These are phyloP conservation scores for Ormia ochracea DNA, from an alignment of 2,888 invertebrate genomes.

Conservation along the genomic window DNA sequence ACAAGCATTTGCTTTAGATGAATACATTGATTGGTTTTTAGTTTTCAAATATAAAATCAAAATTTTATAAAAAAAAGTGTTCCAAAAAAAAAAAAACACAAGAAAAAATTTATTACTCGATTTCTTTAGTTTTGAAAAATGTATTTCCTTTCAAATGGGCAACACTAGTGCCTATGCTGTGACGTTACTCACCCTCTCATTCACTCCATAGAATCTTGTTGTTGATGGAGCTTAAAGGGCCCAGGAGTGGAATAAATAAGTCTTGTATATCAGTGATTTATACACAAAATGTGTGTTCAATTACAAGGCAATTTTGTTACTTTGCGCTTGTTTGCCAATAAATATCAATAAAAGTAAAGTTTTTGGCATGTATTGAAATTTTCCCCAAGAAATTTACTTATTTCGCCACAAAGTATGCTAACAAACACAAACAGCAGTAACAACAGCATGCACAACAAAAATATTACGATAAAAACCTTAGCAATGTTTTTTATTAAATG, in stretches of 20 bases:
- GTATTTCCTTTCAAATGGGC: no score
- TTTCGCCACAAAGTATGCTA: neutral
- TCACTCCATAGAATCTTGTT: neutral
- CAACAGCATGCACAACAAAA: neutral
- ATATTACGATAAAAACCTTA: neutral
- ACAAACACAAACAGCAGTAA: neutral
- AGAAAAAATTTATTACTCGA: no score
- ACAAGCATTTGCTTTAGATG: no score
- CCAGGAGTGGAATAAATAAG: neutral
- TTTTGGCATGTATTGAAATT: constrained; percentile 52
- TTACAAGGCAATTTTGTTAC: constrained; percentile 25
- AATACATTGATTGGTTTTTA: no score
- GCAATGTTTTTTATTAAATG: constrained; percentile 7
- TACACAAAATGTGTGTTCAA: constrained; percentile 36
- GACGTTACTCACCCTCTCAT: neutral
- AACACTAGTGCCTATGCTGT: no score
- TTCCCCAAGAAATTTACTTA: constrained; percentile 19
- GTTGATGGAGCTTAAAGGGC: neutral
- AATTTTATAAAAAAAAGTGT: no score
- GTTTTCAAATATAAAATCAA: no score
- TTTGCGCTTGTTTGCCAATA: constrained; percentile 35
- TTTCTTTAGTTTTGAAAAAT: no score
- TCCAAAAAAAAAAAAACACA: no score
- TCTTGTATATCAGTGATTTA: constrained; percentile 47
- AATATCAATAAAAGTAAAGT: constrained; percentile 58